These are phyloP conservation scores for Pempheris klunzingeri DNA, from an alignment of 2,797 vertebrate genomes.

Conservation along the genomic window DNA sequence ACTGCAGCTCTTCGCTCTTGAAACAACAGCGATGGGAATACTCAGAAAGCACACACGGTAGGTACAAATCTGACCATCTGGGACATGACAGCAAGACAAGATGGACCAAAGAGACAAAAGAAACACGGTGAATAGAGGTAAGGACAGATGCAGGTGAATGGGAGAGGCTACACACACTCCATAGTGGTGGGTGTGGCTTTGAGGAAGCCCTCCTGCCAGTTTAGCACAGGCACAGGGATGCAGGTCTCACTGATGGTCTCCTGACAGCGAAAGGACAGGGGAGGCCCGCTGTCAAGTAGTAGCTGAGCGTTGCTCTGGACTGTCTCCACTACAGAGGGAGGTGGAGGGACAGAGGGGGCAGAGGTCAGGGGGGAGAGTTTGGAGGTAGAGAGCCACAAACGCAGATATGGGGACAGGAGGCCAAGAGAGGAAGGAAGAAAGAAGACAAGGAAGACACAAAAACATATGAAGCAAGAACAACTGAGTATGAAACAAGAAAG, in stretches of 20 bases:
- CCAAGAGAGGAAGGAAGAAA: conserved; percentile 65
- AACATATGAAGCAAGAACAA: conserved; percentile 84
- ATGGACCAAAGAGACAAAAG: conserved; percentile 33
- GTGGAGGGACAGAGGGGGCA: conserved; percentile 80
- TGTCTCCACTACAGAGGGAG: conserved; percentile 93
- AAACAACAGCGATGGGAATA: conserved; percentile 60
- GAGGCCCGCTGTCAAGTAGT: conserved; percentile 91
- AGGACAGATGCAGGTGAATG: conserved; percentile 67
- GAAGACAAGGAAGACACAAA: conserved; percentile 82
- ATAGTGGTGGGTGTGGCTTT: conserved; percentile 86
- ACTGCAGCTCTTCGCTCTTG: background rate
- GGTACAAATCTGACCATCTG: conserved; percentile 51
- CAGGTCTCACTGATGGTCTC: conserved; percentile 97
- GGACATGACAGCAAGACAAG: conserved; percentile 10
- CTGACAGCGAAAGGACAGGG: conserved; percentile 91
- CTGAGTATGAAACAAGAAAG: conserved; percentile 74
- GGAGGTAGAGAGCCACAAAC: conserved; percentile 61
- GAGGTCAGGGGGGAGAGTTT: conserved; percentile 19
- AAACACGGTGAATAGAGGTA: conserved; percentile 36
- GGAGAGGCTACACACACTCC: conserved; percentile 96
- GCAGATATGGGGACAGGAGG: conserved; percentile 81
- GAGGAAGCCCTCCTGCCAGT: conserved; percentile 92
- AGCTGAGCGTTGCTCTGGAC: conserved; percentile 96
- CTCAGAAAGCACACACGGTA: conserved; percentile 31
- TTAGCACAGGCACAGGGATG: conserved; percentile 94